Percentiles rank a stretch among this genome's conserved stretches.
Evolutionary conservation across 37 sponge, comb jelly and placozoan species (phyloP).

Genomic region (Amphimedon queenslandica): DNA sequence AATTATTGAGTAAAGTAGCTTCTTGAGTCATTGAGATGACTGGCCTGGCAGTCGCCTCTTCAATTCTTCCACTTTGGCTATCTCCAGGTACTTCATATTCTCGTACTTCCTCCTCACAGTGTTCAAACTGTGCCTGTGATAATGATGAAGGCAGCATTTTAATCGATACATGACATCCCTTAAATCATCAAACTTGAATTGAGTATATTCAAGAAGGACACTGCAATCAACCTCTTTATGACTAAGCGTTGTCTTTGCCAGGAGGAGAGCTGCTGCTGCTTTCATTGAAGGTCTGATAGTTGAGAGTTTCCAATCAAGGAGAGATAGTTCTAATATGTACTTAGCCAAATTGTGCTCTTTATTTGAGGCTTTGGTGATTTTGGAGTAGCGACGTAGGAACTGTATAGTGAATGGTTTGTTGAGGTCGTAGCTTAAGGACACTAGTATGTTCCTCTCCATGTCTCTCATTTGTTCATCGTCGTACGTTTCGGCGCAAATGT

Average conservation of each 20-base stretch:
- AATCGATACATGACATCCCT: too few relatives aligned
- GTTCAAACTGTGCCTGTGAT: too few relatives aligned
- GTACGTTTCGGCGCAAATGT: slow-evolving; percentile 83
- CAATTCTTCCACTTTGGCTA: too few relatives aligned
- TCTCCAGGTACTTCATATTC: neutral
- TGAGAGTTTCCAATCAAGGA: slow-evolving; percentile 16
- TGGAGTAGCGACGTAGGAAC: slow-evolving; percentile 81
- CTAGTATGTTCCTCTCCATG: slow-evolving; percentile 81
- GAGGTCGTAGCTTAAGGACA: slow-evolving; percentile 52
- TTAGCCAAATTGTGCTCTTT: slow-evolving; percentile 70
- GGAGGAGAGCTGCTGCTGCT: slow-evolving; percentile 50
- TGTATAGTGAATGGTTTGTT: slow-evolving; percentile 65
- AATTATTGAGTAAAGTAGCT: too few relatives aligned
- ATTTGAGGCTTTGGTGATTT: slow-evolving; percentile 47
- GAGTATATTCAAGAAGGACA: too few relatives aligned
- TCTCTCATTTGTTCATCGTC: slow-evolving; percentile 43
- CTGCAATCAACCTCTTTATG: neutral
- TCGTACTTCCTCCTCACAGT: neutral
- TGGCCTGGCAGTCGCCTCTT: too few relatives aligned
- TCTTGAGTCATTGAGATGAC: too few relatives aligned
- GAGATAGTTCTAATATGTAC: slow-evolving; percentile 67
- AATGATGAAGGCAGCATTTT: too few relatives aligned
- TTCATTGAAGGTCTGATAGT: slow-evolving; percentile 39
- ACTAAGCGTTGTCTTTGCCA: slow-evolving; percentile 20
- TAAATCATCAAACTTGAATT: too few relatives aligned